Evolutionary conservation across 2,888 invertebrate genomes (phyloP).

Genomic region (Clusia tigrina): DNA sequence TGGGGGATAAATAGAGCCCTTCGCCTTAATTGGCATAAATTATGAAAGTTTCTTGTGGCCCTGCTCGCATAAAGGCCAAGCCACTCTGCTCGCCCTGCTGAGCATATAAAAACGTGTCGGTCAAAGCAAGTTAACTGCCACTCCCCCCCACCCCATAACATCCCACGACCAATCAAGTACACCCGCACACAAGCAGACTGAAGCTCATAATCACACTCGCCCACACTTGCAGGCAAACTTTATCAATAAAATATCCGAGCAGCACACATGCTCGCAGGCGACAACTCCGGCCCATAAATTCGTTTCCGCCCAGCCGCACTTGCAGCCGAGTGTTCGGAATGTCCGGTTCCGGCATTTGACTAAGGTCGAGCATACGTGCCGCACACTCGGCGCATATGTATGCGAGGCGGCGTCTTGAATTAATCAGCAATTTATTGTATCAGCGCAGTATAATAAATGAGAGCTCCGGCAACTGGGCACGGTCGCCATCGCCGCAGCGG

Average conservation of each 20-base stretch:
- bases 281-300: not conserved
- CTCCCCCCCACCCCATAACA: too few species aligned
- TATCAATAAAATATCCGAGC: slow-evolving; percentile 3
- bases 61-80: slow-evolving; percentile 8
- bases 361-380: not conserved
- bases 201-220: slow-evolving; percentile 16
- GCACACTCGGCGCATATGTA: not conserved
- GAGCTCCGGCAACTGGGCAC: too few species aligned
- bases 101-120: not conserved
- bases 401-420: not conserved
- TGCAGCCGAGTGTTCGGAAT: not conserved
- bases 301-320: not conserved
- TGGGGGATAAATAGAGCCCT: not conserved
- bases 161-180: too few species aligned
- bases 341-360: slow-evolving; percentile 9
- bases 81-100: too few species aligned
- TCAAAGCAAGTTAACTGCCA: slow-evolving; percentile 2
- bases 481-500: too few species aligned
- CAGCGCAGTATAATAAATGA: not conserved
- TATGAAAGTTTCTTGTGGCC: slow-evolving; percentile 2
- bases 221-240: not conserved
- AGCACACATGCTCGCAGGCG: not conserved
- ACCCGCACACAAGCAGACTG: not conserved
- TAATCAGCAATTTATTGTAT: slow-evolving; percentile 10
- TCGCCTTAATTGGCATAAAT: slow-evolving; percentile 13